phyloP scores from a whole-genome alignment of 2,888 invertebrate species.

The Trissonchulus latispiculum region DNA sequence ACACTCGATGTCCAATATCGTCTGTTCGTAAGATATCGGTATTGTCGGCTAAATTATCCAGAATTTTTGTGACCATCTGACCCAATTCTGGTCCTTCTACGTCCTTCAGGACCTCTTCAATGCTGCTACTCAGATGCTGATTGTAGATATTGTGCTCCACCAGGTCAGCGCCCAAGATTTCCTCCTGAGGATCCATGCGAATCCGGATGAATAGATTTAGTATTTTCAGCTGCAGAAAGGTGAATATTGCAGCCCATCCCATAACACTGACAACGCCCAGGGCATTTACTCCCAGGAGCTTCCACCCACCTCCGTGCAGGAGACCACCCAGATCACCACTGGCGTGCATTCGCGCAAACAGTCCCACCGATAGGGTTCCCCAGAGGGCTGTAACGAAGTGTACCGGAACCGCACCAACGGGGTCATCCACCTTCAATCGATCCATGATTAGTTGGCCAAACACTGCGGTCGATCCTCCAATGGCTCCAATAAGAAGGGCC shows the following conservation, averaged over 20 bases:
- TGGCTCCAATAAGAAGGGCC: slow-evolving; percentile 64
- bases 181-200: slow-evolving; percentile 3
- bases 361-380: slow-evolving; percentile 12
- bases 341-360: not conserved
- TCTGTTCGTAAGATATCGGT: not conserved
- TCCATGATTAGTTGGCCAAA: slow-evolving; percentile 55
- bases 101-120: not conserved
- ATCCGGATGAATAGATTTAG: not conserved
- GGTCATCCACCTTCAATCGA: slow-evolving; percentile 68
- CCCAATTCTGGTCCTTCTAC: not conserved
- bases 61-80: not conserved
- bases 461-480: slow-evolving; percentile 55
- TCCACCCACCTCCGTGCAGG: slow-evolving; percentile 13
- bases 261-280: not conserved
- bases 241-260: not conserved
- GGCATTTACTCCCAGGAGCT: slow-evolving; percentile 3
- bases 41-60: not conserved
- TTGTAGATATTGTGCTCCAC: not conserved
- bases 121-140: not conserved
- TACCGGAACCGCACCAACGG: slow-evolving; percentile 79
- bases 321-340: slow-evolving; percentile 1
- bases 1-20: not conserved
- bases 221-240: not conserved
- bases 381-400: slow-evolving; percentile 49
- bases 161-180: slow-evolving; percentile 6